phyloP scores from a whole-genome alignment of 1,140 invertebrate species.

The Drosophila auraria region DNA sequence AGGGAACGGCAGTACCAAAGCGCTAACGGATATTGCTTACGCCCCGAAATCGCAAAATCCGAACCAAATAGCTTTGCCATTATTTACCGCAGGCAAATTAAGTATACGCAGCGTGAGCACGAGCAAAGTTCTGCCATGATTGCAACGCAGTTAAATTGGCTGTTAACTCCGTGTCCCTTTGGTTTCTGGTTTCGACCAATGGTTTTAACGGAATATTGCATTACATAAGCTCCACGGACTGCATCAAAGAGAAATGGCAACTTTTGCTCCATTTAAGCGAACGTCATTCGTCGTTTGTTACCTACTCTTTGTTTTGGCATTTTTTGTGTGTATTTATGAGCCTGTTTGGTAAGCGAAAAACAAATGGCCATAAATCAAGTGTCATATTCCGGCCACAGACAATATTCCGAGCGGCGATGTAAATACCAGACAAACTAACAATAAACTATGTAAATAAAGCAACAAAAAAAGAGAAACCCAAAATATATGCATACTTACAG shows the following conservation, averaged over 20 bases:
- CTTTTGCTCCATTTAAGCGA: constrained; percentile 27
- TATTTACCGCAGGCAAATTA: constrained; percentile 63
- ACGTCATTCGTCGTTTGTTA: constrained; percentile 26
- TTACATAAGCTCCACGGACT: constrained; percentile 19
- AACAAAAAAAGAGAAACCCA: neutral
- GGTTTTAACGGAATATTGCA: constrained; percentile 26
- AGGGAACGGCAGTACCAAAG: constrained; percentile 9
- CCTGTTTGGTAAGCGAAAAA: constrained; percentile 67
- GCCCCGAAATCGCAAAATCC: constrained; percentile 31
- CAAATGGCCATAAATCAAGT: constrained; percentile 70
- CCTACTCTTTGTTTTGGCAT: constrained; percentile 30
- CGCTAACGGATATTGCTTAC: constrained; percentile 68
- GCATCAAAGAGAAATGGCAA: constrained; percentile 6
- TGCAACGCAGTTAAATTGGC: constrained; percentile 24
- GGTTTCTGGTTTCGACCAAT: constrained; percentile 4
- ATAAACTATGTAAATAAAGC: constrained; percentile 6
- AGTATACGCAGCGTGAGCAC: constrained; percentile 62
- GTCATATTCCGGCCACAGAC: constrained; percentile 52
- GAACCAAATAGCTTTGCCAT: constrained; percentile 38
- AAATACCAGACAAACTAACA: constrained; percentile 20
- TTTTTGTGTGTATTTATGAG: constrained; percentile 65
- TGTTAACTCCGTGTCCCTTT: constrained; percentile 24
- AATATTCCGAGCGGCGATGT: constrained; percentile 31
- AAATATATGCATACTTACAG: neutral
- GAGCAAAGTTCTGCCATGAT: constrained; percentile 24